phyloP scores from a whole-genome alignment of 2,888 invertebrate genomes.

The Pseudococcus jackbeardsleyi region DNA sequence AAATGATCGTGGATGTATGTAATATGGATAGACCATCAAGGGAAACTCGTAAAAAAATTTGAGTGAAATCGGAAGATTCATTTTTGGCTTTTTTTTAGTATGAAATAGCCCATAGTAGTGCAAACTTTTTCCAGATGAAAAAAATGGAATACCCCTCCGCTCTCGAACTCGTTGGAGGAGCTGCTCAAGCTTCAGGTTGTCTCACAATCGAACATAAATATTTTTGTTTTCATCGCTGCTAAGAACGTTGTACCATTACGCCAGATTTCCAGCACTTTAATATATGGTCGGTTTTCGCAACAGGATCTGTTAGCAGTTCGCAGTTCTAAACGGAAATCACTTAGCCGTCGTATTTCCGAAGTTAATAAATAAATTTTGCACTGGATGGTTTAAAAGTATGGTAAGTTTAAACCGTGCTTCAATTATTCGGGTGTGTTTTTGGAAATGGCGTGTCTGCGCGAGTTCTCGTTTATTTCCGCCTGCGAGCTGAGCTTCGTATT shows the following conservation, averaged over 20 bases:
- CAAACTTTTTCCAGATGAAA: too few species aligned
- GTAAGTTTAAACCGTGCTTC: slow-evolving; percentile 30
- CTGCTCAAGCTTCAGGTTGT: background rate
- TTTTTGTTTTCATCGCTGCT: background rate
- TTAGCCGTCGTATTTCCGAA: slow-evolving; percentile 40
- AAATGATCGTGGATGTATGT: too few species aligned
- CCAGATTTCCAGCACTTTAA: slow-evolving; percentile 17
- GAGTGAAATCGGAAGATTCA: too few species aligned
- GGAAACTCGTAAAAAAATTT: too few species aligned
- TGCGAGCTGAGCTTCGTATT: background rate
- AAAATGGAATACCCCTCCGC: background rate
- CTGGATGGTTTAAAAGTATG: slow-evolving; percentile 29
- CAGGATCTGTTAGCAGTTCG: slow-evolving; percentile 44
- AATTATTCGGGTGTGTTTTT: slow-evolving; percentile 40
- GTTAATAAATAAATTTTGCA: slow-evolving; percentile 52
- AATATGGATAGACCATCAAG: too few species aligned
- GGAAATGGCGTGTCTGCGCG: background rate
- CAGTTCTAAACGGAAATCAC: slow-evolving; percentile 51
- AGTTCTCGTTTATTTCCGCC: slow-evolving; percentile 22
- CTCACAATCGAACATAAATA: slow-evolving; percentile 5
- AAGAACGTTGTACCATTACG: slow-evolving; percentile 23
- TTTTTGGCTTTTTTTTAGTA: too few species aligned
- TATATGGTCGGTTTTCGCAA: background rate
- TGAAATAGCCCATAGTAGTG: too few species aligned
- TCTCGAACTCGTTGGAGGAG: background rate